These are phyloP conservation scores for Leptinotarsa haldemani DNA, from an alignment of 2,888 invertebrate species.

Conservation along the genomic window DNA sequence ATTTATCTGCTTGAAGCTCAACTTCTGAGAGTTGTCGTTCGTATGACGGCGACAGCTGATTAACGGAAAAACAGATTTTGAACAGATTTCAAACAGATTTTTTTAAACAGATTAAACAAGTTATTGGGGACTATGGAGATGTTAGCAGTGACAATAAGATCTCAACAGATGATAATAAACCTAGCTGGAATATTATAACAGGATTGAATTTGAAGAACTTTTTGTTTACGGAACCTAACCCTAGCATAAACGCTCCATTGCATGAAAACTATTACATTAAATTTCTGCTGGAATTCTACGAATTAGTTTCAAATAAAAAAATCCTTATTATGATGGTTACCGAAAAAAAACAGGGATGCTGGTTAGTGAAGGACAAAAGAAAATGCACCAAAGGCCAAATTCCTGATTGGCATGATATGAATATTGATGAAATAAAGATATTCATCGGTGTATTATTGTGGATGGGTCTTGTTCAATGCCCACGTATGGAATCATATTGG, in stretches of 20 bases:
- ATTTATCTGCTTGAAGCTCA: too few species aligned
- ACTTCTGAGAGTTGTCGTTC: too few species aligned
- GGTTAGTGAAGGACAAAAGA: constrained; percentile 11
- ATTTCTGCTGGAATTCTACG: constrained; percentile 17
- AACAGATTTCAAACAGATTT: too few species aligned
- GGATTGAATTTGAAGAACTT: constrained; percentile 11
- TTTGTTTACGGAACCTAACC: constrained; percentile 16
- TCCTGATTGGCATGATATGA: constrained; percentile 23
- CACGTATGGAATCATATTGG: constrained; percentile 14
- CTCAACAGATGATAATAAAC: too few species aligned
- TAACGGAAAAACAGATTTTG: too few species aligned
- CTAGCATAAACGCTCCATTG: constrained; percentile 16
- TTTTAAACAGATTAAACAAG: constrained; percentile 23
- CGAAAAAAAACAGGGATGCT: constrained; percentile 18
- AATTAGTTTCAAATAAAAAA: constrained; percentile 3
- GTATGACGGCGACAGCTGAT: too few species aligned
- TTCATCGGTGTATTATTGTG: background rate
- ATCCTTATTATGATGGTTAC: background rate
- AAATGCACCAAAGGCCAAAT: constrained; percentile 9
- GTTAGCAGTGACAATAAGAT: background rate
- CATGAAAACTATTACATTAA: constrained; percentile 21
- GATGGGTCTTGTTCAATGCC: constrained; percentile 17
- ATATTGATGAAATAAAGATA: constrained; percentile 15
- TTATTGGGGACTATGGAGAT: constrained; percentile 20
- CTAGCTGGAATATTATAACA: background rate